Conservation (phyloP, 2,797 vertebrate species). For the Schizopygopsis pylzovi region DNA sequence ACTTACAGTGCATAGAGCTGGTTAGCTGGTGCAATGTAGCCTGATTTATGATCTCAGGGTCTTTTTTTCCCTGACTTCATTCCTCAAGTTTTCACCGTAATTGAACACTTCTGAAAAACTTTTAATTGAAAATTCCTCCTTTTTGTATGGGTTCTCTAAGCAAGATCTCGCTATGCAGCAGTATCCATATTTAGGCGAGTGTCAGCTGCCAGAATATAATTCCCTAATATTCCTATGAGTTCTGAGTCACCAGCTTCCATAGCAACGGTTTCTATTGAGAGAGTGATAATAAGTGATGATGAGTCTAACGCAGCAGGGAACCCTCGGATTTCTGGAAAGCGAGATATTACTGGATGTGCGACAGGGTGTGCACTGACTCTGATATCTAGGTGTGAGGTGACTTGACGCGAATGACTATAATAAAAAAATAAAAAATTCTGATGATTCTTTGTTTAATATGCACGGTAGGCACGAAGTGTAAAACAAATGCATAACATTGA, state of each 20-base stretch:
- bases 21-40: neutral
- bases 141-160: neutral
- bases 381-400: constrained; percentile 35
- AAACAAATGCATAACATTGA: neutral
- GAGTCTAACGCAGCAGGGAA: constrained; percentile 56
- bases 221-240: constrained; percentile 49
- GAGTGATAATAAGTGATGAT: constrained; percentile 63
- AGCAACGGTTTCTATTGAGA: constrained; percentile 63
- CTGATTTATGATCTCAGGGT: neutral
- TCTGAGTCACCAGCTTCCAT: constrained; percentile 58
- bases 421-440: neutral
- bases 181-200: constrained; percentile 29
- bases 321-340: constrained; percentile 50
- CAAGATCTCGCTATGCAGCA: neutral
- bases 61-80: neutral
- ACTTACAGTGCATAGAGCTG: neutral
- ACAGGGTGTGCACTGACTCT: constrained; percentile 41
- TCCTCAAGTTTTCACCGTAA: neutral
- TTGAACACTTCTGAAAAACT: neutral
- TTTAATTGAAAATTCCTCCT: neutral
- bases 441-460: neutral
- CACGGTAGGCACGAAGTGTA: neutral
- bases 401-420: constrained; percentile 29
- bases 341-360: constrained; percentile 49
- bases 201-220: constrained; percentile 39